Evolutionary conservation across 2,113 vertebrate genomes (phyloP), one percentile per base, ranked within the genome.

Genomic region (Fregata magnificens): DNA sequence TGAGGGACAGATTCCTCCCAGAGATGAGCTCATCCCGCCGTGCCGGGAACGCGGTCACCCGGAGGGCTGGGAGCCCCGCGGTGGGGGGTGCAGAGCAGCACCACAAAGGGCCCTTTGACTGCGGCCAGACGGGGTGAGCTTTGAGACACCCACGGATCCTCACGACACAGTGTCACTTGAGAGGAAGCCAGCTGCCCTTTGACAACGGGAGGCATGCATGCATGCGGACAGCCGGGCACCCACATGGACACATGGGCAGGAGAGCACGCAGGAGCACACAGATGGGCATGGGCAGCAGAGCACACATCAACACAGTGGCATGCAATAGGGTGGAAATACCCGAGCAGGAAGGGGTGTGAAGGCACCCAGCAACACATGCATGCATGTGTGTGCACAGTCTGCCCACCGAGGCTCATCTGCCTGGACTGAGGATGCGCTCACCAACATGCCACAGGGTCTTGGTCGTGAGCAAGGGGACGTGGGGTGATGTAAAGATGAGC

Each of bases 61-160:
- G 0, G 50, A 59, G 66, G 82, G 47, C 20, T 20, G 88, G 84
- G 59, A 93, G 79, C 81, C 15, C 31, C 3, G 13, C 3, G 10
- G 11, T 2, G 3, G 77, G 16, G 80, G 7, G 31, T 7, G 40
- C 28, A 50, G 72, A 82, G 76, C 42, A 31, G 40, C 26, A 19
- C 45, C 88, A 98, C 97, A 98, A 98, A 98, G 95, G 76, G 45
- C 34, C 82, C 94, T 98, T 98, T 98, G 96, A 98, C 40, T 67
- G n/a, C 2, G 4, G 40, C 44, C 88, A 79, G 91, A 94, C 82
- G 24, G 73, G 62, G n/a, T 2, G 5, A 77, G 90, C 94, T 89
- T 65, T 55, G 94, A 97, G 92, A 83, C 55, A 29, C 95, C 95
- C 96, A 88, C 95, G 5, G 38, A 36, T 61, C 77, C 90, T 84